Evolutionary conservation across 2,888 invertebrate genomes (phyloP), one percentile per base, ranked within the genome.

Genomic region (Drosophila mimetica): DNA sequence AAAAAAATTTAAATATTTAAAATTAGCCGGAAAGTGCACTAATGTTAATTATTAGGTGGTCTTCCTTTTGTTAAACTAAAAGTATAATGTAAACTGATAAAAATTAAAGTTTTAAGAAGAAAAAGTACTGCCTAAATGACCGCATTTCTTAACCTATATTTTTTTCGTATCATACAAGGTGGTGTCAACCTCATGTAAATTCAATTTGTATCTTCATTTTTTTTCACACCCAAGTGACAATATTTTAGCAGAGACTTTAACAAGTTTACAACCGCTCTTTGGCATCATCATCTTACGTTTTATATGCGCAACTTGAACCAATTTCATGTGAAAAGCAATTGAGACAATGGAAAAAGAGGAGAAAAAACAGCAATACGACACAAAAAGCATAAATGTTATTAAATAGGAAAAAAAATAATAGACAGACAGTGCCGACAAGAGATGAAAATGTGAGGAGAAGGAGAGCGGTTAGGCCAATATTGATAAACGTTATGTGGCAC

Each of bases 401-500:
- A 28, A 25, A 36, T 9, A 47, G n/a, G 9, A 47, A 39, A 52
- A 36, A 37, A 36, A 37, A 60, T 46, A 41, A 54, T 41, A 47
- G 60, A 14, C 14, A 9, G 46, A 30, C 0, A 42, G 13, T 46
- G 22, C 18, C 20, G 46, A 13, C 46, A 28, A 5, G 28, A 22
- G 36, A 25, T 1, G n/a, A 11, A 32, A n/a, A 22, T 30, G 30
- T 30, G 57, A 37, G 50, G 51, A 18, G 18, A 48, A 44, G 58
- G 48, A 58, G 47, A 54, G 58, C 44, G 46, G 8, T 4, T n/a
- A 7, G 42, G 32, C 37, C 28, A 52, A 52, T 65, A 77, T 60
- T 77, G 63, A 75, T 77, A 72, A 71, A 55, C 47, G 50, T 53
- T 63, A 44, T 41, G 58, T 32, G 50, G 59, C 53, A 58, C 46